Evolutionary conservation across 2,797 vertebrate genomes (phyloP), one percentile per base, ranked within the genome.

Genomic region (Microctenopoma stevenorrisi): DNA sequence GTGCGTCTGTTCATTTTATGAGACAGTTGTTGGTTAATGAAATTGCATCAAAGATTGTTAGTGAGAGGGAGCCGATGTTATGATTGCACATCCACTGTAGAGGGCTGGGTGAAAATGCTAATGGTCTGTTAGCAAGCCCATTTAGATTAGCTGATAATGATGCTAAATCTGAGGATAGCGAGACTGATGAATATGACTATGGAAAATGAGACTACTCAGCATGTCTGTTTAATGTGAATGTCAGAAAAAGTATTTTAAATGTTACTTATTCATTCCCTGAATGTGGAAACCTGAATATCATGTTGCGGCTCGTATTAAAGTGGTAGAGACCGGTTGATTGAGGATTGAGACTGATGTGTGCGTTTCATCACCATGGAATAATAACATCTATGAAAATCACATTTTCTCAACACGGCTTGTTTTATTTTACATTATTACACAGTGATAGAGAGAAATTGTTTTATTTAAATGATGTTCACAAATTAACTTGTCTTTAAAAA

Each of bases 121-220:
- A 78, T 66, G 68, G 49, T 38, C 66, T 44, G 81, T 72, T 81
- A 74, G 78, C 65, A 4, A 50, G 61, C 67, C 67, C 49, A 59
- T 85, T 83, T 76, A 75, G 74, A 85, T 75, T 65, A 78, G 69
- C 56, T 18, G 64, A 81, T 79, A 66, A 58, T 54, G 38, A 76
- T 47, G 62, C 73, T 72, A 64, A 16, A 47, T 59, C 49, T n/a
- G n/a, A 33, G 43, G 64, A 79, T 22, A 3, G 64, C 0, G 5
- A 60, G 59, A 12, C 26, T 62, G 51, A 75, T 49, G 5, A 56
- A 68, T 65, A 55, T 40, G 61, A 76, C 28, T 28, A 67, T 1
- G 13, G 8, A 58, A 71, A 69, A 83, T 47, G 16, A 26, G 46
- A 22, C 50, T 2, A 53, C 69, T 68, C 35, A 79, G 71, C 44